These are phyloP conservation scores for Amphipyra berbera DNA, from an alignment of 2,888 invertebrate genomes.

Conservation along the genomic window DNA sequence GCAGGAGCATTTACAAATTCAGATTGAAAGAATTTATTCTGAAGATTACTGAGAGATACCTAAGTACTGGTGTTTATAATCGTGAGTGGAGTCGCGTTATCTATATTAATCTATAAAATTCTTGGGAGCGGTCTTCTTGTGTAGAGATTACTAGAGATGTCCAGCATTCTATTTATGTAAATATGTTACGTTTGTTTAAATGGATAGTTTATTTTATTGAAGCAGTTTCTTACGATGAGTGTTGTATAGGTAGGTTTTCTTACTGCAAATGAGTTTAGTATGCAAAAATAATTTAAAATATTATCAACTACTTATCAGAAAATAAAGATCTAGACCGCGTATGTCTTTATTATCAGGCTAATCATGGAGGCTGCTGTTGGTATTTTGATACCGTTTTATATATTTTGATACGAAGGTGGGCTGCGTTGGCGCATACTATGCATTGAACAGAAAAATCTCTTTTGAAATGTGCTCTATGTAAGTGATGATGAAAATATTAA, in stretches of 20 bases:
- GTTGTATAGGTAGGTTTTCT: not conserved
- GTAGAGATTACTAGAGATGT: constrained; percentile 22
- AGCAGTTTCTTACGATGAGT: not conserved
- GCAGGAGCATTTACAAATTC: constrained; percentile 30
- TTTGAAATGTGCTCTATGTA: too few species aligned
- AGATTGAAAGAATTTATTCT: constrained; percentile 33
- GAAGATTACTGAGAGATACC: constrained; percentile 18
- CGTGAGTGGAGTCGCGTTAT: constrained; percentile 32
- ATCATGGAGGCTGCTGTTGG: too few species aligned
- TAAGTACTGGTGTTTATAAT: constrained; percentile 29
- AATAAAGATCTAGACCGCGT: too few species aligned
- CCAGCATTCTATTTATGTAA: constrained; percentile 28
- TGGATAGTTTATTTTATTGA: constrained; percentile 13
- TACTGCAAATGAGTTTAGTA: not conserved
- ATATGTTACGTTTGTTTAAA: constrained; percentile 15
- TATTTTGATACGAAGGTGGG: too few species aligned
- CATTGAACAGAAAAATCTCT: too few species aligned
- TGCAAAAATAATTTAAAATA: too few species aligned
- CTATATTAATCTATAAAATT: constrained; percentile 46
- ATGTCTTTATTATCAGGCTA: too few species aligned
- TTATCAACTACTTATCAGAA: too few species aligned
- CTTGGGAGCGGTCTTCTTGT: constrained; percentile 37
- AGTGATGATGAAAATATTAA: too few species aligned
- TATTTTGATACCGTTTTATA: too few species aligned
- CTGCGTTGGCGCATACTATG: too few species aligned